Evolutionary conservation across 2,888 invertebrate genomes (phyloP).

Genomic region (Agonopterix alstromeriana): DNA sequence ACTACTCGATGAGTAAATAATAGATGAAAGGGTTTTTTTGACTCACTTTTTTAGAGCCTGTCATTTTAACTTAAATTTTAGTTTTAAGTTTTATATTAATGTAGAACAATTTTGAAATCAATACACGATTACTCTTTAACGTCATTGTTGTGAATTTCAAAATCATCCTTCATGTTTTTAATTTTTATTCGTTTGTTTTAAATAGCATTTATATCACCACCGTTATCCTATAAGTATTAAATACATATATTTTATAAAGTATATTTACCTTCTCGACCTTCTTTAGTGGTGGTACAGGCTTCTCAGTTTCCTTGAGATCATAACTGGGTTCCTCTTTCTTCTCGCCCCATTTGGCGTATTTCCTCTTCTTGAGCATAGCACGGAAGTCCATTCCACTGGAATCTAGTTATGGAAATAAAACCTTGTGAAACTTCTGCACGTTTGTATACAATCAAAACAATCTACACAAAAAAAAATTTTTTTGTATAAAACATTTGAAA

Average conservation of each 20-base stretch:
- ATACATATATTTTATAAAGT: background rate
- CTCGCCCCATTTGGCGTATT: slow-evolving; percentile 95
- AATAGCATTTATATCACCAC: slow-evolving; percentile 51
- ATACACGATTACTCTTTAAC: too few species aligned
- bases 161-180: slow-evolving; percentile 12
- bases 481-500: too few species aligned
- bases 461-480: too few species aligned
- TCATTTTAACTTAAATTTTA: too few species aligned
- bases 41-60: too few species aligned
- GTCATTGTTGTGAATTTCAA: background rate
- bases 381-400: slow-evolving; percentile 99
- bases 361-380: slow-evolving; percentile 97
- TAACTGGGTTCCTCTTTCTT: slow-evolving; percentile 95
- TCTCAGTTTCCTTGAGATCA: slow-evolving; percentile 94
- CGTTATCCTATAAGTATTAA: slow-evolving; percentile 5
- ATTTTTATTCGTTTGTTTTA: slow-evolving; percentile 19
- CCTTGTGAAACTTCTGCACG: too few species aligned
- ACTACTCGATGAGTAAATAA: too few species aligned
- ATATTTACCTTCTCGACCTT: slow-evolving; percentile 94
- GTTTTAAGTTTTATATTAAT: too few species aligned
- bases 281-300: slow-evolving; percentile 90
- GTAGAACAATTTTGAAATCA: too few species aligned
- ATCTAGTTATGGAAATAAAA: slow-evolving; percentile 72
- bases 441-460: too few species aligned
- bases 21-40: too few species aligned